phyloP scores from a whole-genome alignment of 2,888 invertebrate species.

The Pherbina coryleti region DNA sequence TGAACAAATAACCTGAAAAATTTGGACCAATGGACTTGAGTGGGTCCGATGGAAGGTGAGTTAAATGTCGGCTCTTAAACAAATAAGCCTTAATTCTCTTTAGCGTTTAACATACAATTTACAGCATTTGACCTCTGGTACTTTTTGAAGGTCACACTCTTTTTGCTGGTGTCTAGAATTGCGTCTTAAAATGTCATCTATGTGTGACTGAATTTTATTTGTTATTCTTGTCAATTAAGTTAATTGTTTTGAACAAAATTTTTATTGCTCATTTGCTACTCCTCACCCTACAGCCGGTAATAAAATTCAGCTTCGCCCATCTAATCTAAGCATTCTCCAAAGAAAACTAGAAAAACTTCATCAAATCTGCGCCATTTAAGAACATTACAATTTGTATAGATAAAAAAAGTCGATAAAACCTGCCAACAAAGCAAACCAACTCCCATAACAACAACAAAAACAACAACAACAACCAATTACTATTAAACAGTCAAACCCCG shows the following conservation, averaged over 20 bases:
- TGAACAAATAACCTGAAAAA: no score
- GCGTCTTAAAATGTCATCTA: background rate
- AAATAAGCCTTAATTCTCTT: no score
- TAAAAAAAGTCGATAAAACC: background rate
- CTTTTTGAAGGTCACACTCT: no score
- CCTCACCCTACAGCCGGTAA: background rate
- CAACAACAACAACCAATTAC: background rate
- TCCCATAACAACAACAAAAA: background rate
- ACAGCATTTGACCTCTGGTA: no score
- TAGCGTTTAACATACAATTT: no score
- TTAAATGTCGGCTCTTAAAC: no score
- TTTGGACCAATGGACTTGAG: no score
- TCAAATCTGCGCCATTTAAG: background rate
- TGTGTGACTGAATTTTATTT: background rate
- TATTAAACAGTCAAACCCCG: background rate
- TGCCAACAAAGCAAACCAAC: background rate
- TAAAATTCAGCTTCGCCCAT: background rate
- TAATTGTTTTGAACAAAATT: background rate
- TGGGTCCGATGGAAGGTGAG: no score
- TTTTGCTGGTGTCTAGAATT: no score
- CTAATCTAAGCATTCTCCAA: background rate
- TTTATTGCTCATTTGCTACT: background rate
- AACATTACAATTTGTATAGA: conserved; percentile 7
- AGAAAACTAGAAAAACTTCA: background rate
- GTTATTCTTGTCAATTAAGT: background rate